phyloP scores from a whole-genome alignment of 2,888 invertebrate species.

The Boloria euphrosyne region DNA sequence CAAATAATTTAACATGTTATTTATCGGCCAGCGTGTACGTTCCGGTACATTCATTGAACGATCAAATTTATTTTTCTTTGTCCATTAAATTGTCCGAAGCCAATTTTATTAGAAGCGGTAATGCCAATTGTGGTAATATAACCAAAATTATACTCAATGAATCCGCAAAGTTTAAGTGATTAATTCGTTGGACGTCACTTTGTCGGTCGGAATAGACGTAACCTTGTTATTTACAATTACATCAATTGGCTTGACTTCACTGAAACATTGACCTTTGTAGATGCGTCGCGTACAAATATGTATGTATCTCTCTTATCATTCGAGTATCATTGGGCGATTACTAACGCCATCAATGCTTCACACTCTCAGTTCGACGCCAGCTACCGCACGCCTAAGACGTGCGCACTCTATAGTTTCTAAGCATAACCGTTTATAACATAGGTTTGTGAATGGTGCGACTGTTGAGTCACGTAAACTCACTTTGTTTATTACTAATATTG shows the following conservation, averaged over 20 bases:
- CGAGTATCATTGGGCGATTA: constrained; percentile 48
- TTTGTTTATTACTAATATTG: constrained; percentile 33
- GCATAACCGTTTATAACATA: constrained; percentile 4
- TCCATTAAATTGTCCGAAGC: not conserved
- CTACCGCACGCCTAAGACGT: constrained; percentile 42
- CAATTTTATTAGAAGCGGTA: constrained; percentile 22
- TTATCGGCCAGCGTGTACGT: not conserved
- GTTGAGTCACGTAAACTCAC: constrained; percentile 35
- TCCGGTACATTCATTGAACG: not conserved
- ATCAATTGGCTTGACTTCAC: constrained; percentile 49
- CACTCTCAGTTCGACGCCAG: constrained; percentile 39
- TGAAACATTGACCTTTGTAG: constrained; percentile 78
- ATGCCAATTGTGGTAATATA: constrained; percentile 27
- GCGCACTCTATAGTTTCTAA: constrained; percentile 12
- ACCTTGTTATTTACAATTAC: constrained; percentile 36
- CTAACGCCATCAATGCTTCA: constrained; percentile 24
- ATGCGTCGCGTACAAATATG: constrained; percentile 49
- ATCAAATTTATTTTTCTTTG: not conserved
- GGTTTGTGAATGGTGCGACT: constrained; percentile 34
- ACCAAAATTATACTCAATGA: constrained; percentile 23
- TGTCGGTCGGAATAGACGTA: constrained; percentile 22
- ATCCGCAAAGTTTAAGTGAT: constrained; percentile 36
- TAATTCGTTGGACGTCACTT: constrained; percentile 39
- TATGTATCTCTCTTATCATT: constrained; percentile 51
- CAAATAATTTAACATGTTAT: not conserved